Evolutionary conservation across 1,140 invertebrate genomes (phyloP).

Genomic region (Eumeta japonica): DNA sequence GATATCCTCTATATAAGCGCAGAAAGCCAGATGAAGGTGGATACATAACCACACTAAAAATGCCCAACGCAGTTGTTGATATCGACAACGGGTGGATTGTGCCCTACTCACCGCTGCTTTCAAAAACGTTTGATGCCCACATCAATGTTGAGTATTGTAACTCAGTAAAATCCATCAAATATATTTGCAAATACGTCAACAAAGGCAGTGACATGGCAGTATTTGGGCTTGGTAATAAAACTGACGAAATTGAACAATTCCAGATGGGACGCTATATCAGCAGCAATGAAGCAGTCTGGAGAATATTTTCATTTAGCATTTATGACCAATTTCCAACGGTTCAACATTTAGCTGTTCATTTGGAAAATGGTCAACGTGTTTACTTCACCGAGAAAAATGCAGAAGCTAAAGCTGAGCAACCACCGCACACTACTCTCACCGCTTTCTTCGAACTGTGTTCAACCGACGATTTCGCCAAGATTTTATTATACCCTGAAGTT

Average conservation of each 20-base stretch:
- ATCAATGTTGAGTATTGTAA: constrained; percentile 56
- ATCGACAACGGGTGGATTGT: too few species aligned
- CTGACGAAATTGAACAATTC: constrained; percentile 22
- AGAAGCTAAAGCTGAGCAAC: too few species aligned
- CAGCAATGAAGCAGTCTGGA: constrained; percentile 46
- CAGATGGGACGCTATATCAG: constrained; percentile 41
- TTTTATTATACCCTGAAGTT: too few species aligned
- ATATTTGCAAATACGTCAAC: constrained; percentile 36
- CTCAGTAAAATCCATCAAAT: constrained; percentile 57
- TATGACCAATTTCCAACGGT: constrained; percentile 44
- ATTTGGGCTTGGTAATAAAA: constrained; percentile 21
- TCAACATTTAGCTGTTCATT: constrained; percentile 40
- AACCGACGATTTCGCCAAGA: too few species aligned
- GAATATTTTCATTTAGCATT: constrained; percentile 44
- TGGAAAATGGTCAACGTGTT: too few species aligned
- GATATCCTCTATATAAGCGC: too few species aligned
- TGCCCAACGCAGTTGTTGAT: too few species aligned
- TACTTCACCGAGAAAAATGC: too few species aligned
- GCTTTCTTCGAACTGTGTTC: too few species aligned
- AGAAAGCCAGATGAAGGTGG: too few species aligned
- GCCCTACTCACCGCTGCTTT: constrained; percentile 56
- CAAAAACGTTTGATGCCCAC: constrained; percentile 51
- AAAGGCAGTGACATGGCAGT: constrained; percentile 30
- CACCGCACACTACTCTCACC: too few species aligned
- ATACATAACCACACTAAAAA: too few species aligned